These are phyloP conservation scores for Deilephila elpenor DNA, from an alignment of 2,888 invertebrate genomes.

Conservation along the genomic window DNA sequence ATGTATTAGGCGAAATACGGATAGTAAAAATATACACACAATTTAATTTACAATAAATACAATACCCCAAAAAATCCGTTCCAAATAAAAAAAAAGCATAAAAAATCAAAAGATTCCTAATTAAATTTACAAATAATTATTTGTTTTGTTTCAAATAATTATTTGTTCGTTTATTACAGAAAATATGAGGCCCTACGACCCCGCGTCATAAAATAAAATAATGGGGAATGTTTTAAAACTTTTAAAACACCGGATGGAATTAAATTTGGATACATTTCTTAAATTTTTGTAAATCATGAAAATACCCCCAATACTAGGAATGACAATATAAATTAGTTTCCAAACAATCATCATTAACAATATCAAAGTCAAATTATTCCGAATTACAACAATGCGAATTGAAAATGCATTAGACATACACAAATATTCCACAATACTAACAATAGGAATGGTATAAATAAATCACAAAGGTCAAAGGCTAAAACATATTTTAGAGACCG, in stretches of 20 bases:
- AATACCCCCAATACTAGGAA: neutral
- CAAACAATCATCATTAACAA: neutral
- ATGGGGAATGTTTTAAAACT: neutral
- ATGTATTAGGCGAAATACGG: neutral
- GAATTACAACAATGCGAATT: neutral
- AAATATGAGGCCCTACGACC: neutral
- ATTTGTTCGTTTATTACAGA: neutral
- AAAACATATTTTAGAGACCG: slow-evolving; percentile 14
- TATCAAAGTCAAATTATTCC: neutral
- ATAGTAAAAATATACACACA: neutral
- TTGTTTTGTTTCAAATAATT: neutral
- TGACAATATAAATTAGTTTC: neutral
- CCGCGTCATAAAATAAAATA: neutral
- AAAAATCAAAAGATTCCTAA: neutral
- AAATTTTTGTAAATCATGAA: neutral
- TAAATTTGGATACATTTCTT: neutral
- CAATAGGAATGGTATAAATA: slow-evolving; percentile 13
- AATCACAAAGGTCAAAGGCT: slow-evolving; percentile 12
- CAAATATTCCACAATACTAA: neutral
- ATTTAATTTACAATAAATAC: neutral
- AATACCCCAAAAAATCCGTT: neutral
- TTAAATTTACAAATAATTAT: neutral
- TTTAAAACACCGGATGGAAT: no score
- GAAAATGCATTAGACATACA: neutral
- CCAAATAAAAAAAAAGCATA: neutral